Base-by-base conservation (phyloP, 2,113 vertebrate genomes). In the Speoplatyrhinus poulsoni region DNA sequence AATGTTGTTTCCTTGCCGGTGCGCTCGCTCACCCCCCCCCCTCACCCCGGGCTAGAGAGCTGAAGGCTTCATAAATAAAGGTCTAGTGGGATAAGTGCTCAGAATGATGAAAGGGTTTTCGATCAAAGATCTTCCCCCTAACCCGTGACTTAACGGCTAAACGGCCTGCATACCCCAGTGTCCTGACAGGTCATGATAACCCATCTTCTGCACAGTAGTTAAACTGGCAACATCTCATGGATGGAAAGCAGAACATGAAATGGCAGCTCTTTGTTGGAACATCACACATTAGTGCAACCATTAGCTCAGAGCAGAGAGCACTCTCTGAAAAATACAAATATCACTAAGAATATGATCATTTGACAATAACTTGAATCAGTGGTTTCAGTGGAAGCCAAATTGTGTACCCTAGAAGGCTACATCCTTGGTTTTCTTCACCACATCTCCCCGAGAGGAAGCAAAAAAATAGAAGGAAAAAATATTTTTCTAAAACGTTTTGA, bases 41-140 rank as follows among this genome's bases (percentile, higher is more conserved):
- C 62, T 63, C 55, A 46, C 62, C 47, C 15, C 41, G 63, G 55
- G 60, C 11, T 9, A 69, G 65, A 77, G 74, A 77, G 50, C 60
- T 64, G 77, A 75, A 72, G 70, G 54, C 33, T 61, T 70, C n/a
- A 1, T 11, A 50, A 67, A 73, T 41, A 67, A 61, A 10, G 46
- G 48, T 47, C 73, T 69, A 11, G 9, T 46, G 66, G 55, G 64
- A 82, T 46, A 76, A 77, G 53, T 19, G 49, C 57, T 77, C 2
- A 1, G 62, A 68, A 72, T 63, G 73, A 86, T 87, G 69, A 85
- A 80, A 77, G 75, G 62, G 49, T 79, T 79, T 86, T 79, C 8
- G 9, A 82, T 62, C 62, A 58, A 73, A 52, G 19, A 75, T 80
- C 75, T 15, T 11, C 49, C 49, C 49, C 49, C 13, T 10, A 1